These are phyloP conservation scores for Mimas tiliae DNA, from an alignment of 2,888 invertebrate species.

Conservation along the genomic window DNA sequence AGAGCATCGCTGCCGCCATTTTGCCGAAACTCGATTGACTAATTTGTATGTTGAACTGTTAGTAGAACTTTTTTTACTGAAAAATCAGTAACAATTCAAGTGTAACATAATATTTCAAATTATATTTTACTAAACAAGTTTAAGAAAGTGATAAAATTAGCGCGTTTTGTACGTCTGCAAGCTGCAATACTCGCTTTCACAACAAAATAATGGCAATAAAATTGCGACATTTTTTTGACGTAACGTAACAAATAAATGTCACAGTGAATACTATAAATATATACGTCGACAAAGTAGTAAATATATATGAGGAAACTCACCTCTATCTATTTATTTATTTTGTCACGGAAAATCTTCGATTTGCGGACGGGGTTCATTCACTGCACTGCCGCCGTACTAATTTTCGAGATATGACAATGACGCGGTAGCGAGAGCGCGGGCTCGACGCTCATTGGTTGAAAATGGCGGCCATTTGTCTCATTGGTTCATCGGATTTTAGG, in stretches of 20 bases:
- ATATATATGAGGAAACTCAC: constrained; percentile 57
- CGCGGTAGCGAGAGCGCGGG: constrained; percentile 83
- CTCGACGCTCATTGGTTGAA: constrained; percentile 74
- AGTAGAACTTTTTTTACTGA: constrained; percentile 46
- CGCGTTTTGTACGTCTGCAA: constrained; percentile 30
- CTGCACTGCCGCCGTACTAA: constrained; percentile 81
- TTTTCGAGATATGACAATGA: constrained; percentile 83
- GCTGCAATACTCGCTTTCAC: constrained; percentile 32
- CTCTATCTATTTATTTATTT: constrained; percentile 62
- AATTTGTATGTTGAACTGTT: constrained; percentile 61
- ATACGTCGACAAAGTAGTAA: constrained; percentile 31
- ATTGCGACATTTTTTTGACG: constrained; percentile 55
- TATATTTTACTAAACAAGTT: constrained; percentile 3
- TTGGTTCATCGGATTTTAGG: constrained; percentile 74
- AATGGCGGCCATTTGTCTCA: constrained; percentile 76
- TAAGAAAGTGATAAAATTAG: constrained; percentile 15
- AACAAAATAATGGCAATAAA: constrained; percentile 51
- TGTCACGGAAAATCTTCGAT: constrained; percentile 78
- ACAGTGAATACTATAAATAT: constrained; percentile 42
- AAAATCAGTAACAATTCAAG: constrained; percentile 5
- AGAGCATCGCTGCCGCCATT: constrained; percentile 76
- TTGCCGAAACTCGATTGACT: constrained; percentile 73
- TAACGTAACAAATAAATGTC: constrained; percentile 39
- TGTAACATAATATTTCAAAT: background rate
- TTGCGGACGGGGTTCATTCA: constrained; percentile 83